These are phyloP conservation scores for Drosophila nr. perissopoda DNA, from an alignment of 2,888 invertebrate species.

Conservation along the genomic window DNA sequence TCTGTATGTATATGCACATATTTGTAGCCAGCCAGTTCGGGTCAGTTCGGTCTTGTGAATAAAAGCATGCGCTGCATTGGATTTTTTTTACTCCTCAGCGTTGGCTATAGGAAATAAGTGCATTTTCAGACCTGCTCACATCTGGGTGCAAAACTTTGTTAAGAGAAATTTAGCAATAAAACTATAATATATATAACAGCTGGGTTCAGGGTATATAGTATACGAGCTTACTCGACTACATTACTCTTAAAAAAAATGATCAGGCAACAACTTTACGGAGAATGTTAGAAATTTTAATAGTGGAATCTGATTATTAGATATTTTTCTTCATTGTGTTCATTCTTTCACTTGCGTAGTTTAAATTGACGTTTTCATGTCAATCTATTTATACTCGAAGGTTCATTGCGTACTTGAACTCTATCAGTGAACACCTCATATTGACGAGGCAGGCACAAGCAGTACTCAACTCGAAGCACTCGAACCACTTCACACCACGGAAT, in stretches of 20 bases:
- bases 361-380: background rate
- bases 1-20: too few species aligned
- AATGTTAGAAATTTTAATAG: background rate
- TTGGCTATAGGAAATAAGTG: too few species aligned
- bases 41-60: too few species aligned
- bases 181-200: background rate
- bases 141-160: too few species aligned
- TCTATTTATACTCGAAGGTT: conserved; percentile 54
- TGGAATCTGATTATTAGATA: background rate
- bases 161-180: background rate
- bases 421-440: conserved; percentile 14
- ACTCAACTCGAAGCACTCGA: conserved; percentile 31
- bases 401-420: conserved; percentile 65
- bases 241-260: too few species aligned
- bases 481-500: conserved; percentile 35
- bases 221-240: background rate
- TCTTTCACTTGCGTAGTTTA: background rate
- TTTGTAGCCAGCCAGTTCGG: too few species aligned
- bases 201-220: background rate
- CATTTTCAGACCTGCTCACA: too few species aligned
- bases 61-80: too few species aligned
- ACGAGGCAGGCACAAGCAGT: conserved; percentile 20
- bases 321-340: background rate
- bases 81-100: too few species aligned
- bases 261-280: background rate